These are phyloP conservation scores for Toxostoma redivivum DNA, from an alignment of 2,113 vertebrate species.

Conservation along the genomic window DNA sequence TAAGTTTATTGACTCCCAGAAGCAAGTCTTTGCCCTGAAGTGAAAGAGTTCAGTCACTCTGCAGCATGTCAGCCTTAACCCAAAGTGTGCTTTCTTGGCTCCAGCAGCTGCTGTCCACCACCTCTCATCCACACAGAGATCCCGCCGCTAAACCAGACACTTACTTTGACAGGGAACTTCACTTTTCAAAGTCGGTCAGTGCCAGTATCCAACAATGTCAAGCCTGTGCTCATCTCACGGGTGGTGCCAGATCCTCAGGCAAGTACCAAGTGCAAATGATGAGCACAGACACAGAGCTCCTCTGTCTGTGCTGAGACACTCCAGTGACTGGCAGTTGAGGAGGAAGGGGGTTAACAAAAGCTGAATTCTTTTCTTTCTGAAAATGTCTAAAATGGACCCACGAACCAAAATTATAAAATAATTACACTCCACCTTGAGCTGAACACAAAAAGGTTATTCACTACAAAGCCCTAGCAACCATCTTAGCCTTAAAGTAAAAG, in stretches of 20 bases:
- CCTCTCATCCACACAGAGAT: background rate
- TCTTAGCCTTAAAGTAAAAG: slow-evolving; percentile 39
- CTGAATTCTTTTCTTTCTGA: background rate
- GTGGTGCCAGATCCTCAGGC: background rate
- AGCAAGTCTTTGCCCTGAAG: background rate
- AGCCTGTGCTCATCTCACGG: background rate
- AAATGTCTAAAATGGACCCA: slow-evolving; percentile 40
- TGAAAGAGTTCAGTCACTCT: background rate
- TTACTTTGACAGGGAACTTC: background rate
- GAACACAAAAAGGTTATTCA: slow-evolving; percentile 67
- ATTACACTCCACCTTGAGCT: slow-evolving; percentile 52
- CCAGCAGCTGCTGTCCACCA: background rate
- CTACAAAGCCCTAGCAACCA: slow-evolving; percentile 61
- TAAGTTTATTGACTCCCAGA: background rate
- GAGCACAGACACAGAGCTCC: background rate
- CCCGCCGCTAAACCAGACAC: background rate
- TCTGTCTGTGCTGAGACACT: background rate
- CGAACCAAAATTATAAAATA: slow-evolving; percentile 62
- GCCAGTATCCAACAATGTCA: background rate
- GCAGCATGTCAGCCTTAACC: background rate
- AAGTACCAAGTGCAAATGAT: background rate
- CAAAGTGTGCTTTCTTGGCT: background rate
- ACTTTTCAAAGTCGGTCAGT: background rate
- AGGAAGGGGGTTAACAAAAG: background rate
- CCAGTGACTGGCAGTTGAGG: background rate